phyloP scores from a whole-genome alignment of 2,113 vertebrate species.

The Reinhardtius hippoglossoides region DNA sequence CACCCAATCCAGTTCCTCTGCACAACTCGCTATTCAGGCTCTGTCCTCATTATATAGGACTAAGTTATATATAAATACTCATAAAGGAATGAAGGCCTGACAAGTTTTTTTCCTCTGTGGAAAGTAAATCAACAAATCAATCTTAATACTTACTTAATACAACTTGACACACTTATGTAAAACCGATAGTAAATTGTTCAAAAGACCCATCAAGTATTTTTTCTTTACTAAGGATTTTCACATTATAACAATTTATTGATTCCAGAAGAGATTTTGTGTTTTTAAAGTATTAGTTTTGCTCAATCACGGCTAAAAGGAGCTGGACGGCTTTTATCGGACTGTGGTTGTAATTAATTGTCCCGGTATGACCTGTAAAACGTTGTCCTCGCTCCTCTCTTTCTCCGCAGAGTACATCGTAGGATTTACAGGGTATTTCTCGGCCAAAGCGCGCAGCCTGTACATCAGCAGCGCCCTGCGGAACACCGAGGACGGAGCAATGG shows the following conservation, averaged over 20 bases:
- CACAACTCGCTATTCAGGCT: conserved; percentile 8
- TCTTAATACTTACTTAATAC: no score
- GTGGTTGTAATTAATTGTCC: neutral
- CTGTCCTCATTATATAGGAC: neutral
- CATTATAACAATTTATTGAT: no score
- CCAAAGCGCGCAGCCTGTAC: conserved; percentile 94
- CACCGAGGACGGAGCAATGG: conserved; percentile 82
- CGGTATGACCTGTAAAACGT: neutral
- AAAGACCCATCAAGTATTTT: no score
- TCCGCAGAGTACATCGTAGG: conserved; percentile 93
- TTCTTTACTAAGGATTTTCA: no score
- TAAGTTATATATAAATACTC: neutral
- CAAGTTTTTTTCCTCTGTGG: neutral
- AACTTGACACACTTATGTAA: no score
- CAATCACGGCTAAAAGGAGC: no score
- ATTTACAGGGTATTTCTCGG: conserved; percentile 92
- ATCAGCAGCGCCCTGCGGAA: conserved; percentile 93
- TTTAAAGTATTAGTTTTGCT: no score
- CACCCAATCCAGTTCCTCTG: neutral
- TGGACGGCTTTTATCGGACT: neutral
- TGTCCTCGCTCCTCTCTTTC: neutral
- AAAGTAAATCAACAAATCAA: neutral
- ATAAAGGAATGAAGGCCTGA: neutral
- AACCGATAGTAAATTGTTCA: no score
- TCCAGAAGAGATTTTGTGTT: no score